Evolutionary conservation across 2,888 invertebrate species (phyloP).

Genomic region (Noctua comes): DNA sequence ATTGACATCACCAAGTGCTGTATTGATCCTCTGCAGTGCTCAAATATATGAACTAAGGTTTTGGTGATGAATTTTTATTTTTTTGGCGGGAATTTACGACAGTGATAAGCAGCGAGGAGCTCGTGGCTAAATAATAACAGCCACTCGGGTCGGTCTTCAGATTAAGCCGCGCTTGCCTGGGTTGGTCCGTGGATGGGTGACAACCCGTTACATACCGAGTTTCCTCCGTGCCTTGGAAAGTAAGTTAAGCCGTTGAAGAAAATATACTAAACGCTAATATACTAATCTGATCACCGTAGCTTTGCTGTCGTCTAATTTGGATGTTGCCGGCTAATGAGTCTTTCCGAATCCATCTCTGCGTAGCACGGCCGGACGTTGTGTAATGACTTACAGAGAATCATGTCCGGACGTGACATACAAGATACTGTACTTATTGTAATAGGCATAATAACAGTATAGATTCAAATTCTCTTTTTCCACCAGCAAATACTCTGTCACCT

Average conservation of each 20-base stretch:
- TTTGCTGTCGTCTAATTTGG: background rate
- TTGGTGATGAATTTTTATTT: background rate
- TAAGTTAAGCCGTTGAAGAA: background rate
- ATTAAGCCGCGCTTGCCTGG: no score
- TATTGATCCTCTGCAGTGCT: conserved; percentile 41
- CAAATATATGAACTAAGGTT: background rate
- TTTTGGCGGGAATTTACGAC: background rate
- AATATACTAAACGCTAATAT: background rate
- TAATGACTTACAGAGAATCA: background rate
- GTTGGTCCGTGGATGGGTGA: no score
- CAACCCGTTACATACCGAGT: no score
- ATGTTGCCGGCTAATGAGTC: background rate
- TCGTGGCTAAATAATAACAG: no score
- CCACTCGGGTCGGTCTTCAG: no score
- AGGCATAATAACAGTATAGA: background rate
- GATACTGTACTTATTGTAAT: no score
- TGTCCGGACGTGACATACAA: background rate
- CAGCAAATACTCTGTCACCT: background rate
- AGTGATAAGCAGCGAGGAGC: background rate
- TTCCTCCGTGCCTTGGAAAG: no score
- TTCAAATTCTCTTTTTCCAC: background rate
- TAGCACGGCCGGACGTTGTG: background rate
- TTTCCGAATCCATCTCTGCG: background rate
- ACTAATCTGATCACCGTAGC: background rate
- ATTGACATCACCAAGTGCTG: conserved; percentile 39